Evolutionary conservation across 2,797 vertebrate species (phyloP).

Genomic region (Podarcis lilfordi): DNA sequence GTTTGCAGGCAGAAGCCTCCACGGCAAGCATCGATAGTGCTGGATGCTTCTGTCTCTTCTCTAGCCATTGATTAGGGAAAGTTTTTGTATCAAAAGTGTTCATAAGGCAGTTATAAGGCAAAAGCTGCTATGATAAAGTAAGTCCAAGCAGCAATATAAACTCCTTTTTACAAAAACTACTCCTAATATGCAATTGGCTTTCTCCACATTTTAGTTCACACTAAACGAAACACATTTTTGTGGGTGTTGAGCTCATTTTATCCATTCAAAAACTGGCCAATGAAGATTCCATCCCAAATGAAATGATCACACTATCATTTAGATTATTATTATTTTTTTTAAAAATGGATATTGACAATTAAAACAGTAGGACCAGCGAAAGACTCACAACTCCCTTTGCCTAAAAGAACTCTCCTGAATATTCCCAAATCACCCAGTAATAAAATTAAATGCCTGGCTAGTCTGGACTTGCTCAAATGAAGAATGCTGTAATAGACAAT

Average conservation of each 20-base stretch:
- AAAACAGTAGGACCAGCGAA: not conserved
- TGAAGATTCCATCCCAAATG: not conserved
- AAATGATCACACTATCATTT: not conserved
- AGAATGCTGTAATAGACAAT: not conserved
- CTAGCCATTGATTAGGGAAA: not conserved
- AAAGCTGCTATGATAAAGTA: not conserved
- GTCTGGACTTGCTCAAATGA: not conserved
- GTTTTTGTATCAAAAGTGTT: not conserved
- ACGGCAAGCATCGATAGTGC: not conserved
- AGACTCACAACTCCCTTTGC: not conserved
- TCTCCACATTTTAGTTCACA: not conserved
- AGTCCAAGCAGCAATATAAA: not conserved
- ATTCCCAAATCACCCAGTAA: not conserved
- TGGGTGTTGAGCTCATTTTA: not conserved
- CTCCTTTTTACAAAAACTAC: not conserved
- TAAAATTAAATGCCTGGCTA: not conserved
- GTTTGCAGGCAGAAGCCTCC: not conserved
- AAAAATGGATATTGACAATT: not conserved
- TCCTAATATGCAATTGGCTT: not conserved
- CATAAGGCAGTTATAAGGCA: not conserved
- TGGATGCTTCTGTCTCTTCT: not conserved
- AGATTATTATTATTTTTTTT: not conserved
- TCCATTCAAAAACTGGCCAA: not conserved
- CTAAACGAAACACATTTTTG: not conserved
- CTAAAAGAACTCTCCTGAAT: not conserved